Evolutionary conservation across 1,140 invertebrate species (phyloP).

Genomic region (Pemphigus obesinymphae): DNA sequence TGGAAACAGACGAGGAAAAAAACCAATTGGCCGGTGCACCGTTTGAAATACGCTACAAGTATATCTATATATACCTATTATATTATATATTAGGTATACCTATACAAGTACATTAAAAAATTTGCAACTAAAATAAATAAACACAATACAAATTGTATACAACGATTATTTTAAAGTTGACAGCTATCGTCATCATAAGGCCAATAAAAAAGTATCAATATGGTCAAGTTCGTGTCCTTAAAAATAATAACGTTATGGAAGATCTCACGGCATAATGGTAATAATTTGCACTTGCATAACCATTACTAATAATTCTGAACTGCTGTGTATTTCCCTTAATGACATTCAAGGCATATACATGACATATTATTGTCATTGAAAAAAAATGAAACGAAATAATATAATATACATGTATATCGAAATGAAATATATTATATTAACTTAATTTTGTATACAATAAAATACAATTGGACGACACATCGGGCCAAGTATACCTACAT

Average conservation of each 20-base stretch:
- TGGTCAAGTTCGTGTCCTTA: background rate
- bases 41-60: background rate
- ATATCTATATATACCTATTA: no score
- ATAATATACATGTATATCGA: no score
- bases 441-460: no score
- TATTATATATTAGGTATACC: no score
- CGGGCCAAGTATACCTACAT: no score
- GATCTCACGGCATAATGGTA: background rate
- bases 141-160: background rate
- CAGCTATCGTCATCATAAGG: background rate
- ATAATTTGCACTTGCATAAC: background rate
- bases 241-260: background rate
- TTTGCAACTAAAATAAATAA: background rate
- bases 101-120: no score
- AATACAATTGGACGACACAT: no score
- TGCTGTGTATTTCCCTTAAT: background rate
- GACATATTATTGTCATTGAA: no score
- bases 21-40: background rate
- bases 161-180: background rate
- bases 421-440: no score
- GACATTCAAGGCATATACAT: background rate
- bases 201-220: background rate
- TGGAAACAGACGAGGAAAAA: background rate
- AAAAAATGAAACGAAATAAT: no score
- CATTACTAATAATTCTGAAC: background rate